Conservation (phyloP, 2,113 vertebrate species). For the Telmatochromis brichardi region DNA sequence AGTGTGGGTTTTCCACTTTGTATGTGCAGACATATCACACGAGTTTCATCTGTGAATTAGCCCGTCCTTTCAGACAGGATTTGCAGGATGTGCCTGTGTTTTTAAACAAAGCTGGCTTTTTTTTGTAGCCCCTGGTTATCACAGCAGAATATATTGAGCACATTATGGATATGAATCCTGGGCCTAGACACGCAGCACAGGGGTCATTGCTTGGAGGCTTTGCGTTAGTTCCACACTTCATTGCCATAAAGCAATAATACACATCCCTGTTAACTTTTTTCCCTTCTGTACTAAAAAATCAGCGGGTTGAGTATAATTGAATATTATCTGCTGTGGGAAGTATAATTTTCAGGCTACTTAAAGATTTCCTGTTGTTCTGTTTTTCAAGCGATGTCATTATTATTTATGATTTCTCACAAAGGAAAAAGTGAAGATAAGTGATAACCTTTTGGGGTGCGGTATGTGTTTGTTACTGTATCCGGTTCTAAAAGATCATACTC, state of each 20-base stretch:
- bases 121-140: conserved; percentile 67
- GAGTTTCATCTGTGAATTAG: conserved; percentile 66
- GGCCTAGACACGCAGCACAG: conserved; percentile 61
- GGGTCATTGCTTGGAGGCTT: conserved; percentile 72
- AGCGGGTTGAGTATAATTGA: conserved; percentile 57
- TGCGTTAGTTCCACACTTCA: conserved; percentile 64
- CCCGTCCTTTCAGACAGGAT: conserved; percentile 66
- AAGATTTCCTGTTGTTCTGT: conserved; percentile 48
- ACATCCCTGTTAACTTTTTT: conserved; percentile 63
- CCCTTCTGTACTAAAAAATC: conserved; percentile 43
- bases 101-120: conserved; percentile 60
- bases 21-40: conserved; percentile 54
- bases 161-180: conserved; percentile 78
- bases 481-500: conserved; percentile 32
- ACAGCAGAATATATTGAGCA: conserved; percentile 75
- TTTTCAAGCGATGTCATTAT: not conserved
- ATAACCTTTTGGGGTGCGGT: conserved; percentile 16
- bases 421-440: conserved; percentile 3
- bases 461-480: not conserved
- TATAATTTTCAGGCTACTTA: conserved; percentile 52
- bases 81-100: conserved; percentile 64
- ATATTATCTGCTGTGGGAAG: conserved; percentile 58
- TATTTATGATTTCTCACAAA: conserved; percentile 21
- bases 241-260: conserved; percentile 72
- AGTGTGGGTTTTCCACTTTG: conserved; percentile 26